phyloP scores from a whole-genome alignment of 2,888 invertebrate genomes.

The Philereme vetulata region DNA sequence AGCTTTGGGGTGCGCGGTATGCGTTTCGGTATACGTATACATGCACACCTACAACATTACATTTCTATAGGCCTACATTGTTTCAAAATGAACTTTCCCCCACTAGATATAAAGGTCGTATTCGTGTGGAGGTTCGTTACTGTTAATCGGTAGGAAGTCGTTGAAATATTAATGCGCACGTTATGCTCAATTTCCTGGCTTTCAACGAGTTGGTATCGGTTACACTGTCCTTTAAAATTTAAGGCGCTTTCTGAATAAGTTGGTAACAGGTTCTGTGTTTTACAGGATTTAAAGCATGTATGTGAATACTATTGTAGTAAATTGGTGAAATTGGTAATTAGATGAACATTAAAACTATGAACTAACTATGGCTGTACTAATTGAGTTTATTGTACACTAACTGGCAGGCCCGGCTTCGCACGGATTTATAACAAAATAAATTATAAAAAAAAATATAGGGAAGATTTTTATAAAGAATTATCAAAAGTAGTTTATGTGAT shows the following conservation, averaged over 20 bases:
- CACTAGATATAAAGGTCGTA: conserved; percentile 35
- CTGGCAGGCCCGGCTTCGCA: too few species aligned
- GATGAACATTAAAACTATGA: too few species aligned
- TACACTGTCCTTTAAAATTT: conserved; percentile 67
- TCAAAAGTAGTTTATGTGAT: too few species aligned
- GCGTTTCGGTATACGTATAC: conserved; percentile 61
- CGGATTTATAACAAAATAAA: too few species aligned
- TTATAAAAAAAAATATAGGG: too few species aligned
- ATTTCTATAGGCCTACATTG: conserved; percentile 41
- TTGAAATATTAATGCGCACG: conserved; percentile 79
- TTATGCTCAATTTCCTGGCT: conserved; percentile 82
- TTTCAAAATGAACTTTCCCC: conserved; percentile 43
- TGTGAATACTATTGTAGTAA: background rate
- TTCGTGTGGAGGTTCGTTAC: conserved; percentile 39
- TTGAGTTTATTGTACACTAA: too few species aligned
- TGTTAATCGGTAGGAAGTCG: conserved; percentile 74
- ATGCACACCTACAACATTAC: conserved; percentile 48
- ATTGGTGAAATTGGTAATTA: too few species aligned
- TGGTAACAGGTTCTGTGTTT: conserved; percentile 35
- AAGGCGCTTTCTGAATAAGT: conserved; percentile 54
- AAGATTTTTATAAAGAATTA: too few species aligned
- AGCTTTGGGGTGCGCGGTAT: conserved; percentile 69
- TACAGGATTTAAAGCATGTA: conserved; percentile 18
- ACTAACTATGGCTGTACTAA: too few species aligned
- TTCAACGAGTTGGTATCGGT: conserved; percentile 74